phyloP scores from a whole-genome alignment of 2,113 vertebrate species.

The Mirza zaza region DNA sequence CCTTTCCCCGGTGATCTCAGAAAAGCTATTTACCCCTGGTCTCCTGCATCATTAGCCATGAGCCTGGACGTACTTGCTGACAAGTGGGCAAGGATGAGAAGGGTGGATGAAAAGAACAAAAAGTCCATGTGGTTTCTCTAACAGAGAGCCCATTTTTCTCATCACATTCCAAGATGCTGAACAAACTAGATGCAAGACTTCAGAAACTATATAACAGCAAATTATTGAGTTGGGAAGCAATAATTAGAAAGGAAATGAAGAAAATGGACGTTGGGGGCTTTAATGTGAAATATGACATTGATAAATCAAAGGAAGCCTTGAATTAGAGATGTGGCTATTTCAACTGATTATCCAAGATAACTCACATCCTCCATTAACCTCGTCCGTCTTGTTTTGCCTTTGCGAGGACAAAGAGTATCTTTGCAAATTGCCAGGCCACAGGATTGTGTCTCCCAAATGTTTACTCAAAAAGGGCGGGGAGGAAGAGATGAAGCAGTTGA shows the following conservation, averaged over 20 bases:
- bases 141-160: conserved; percentile 48
- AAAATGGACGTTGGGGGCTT: conserved; percentile 78
- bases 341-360: conserved; percentile 78
- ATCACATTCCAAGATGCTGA: conserved; percentile 72
- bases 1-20: background rate
- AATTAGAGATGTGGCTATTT: conserved; percentile 83
- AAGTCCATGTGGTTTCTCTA: background rate
- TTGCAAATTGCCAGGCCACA: conserved; percentile 41
- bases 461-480: conserved; percentile 51
- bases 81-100: background rate
- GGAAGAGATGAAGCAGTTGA: conserved; percentile 19
- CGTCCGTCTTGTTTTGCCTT: conserved; percentile 70
- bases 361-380: conserved; percentile 73
- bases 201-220: conserved; percentile 73
- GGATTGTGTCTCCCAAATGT: conserved; percentile 55
- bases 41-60: background rate
- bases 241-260: conserved; percentile 87
- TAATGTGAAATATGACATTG: conserved; percentile 84
- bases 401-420: conserved; percentile 72
- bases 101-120: conserved; percentile 29
- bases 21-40: background rate
- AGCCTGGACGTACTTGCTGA: background rate
- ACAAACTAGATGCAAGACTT: conserved; percentile 80
- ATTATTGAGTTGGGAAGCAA: conserved; percentile 77
- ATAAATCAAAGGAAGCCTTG: conserved; percentile 85